Evolutionary conservation across 1,140 invertebrate species (phyloP), one percentile per base, ranked within the genome.

Genomic region (Chelonus insularis): DNA sequence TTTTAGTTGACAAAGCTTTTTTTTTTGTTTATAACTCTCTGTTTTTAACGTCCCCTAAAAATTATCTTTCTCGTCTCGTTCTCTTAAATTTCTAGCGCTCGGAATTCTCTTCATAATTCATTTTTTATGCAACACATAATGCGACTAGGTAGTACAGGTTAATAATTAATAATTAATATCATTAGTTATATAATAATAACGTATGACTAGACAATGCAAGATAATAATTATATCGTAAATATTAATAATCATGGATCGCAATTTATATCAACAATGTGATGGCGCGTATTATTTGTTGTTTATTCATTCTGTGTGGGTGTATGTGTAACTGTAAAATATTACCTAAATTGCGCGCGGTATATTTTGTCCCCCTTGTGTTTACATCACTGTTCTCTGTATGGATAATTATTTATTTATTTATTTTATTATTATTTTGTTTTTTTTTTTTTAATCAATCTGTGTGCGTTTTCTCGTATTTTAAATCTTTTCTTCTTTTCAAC

Each of bases 221-320:
- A 81, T 81, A 81, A 81, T 81, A 80, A 81, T 81, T 81, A 81
- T 80, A 81, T 81, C 70, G 71, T 81, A 80, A 81, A 79, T 80
- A 80, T 72, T 80, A 80, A 81, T 81, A 81, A 81, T 81, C 72
- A 75, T 81, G 76, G 78, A 79, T 81, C 76, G 79, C 76, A 81
- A 81, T 81, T 80, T 76, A 78, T 81, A 77, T 80, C 72, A 81
- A 81, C 77, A 80, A 80, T 79, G 73, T 80, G 71, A 75, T 75
- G 75, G 74, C 75, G 75, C 72, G 65, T 65, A 63, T 34, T 55
- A 59, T 55, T 50, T 63, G 47, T 64, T 47, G 62, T 47, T 56
- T 62, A 32, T 57, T 36, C 62, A 54, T 20, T 62, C 21, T 61
- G 14, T 62, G 36, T 29, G 18, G 37, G 48, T 48, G 14, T 62